phyloP scores from a whole-genome alignment of 1,140 invertebrate species.

The Octopus bimaculoides region DNA sequence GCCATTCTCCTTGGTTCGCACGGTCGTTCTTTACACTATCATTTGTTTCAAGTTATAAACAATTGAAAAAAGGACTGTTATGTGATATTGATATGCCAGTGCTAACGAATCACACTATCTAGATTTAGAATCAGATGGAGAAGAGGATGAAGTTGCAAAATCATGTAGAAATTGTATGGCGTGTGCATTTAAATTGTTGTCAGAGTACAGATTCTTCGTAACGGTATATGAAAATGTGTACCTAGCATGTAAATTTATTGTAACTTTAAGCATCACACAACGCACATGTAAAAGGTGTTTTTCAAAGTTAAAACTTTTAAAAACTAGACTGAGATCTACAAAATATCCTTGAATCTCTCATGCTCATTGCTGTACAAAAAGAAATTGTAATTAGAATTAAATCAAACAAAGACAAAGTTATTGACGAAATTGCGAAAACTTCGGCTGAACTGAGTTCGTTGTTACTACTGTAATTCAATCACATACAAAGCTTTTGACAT shows the following conservation, averaged over 20 bases:
- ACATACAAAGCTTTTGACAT: too few relatives aligned
- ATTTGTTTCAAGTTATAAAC: constrained; percentile 1
- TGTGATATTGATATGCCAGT: too few relatives aligned
- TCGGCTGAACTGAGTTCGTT: constrained; percentile 4
- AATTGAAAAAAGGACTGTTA: not conserved
- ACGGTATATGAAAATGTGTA: not conserved
- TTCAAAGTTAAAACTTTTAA: not conserved
- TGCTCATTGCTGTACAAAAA: not conserved
- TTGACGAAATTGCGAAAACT: not conserved
- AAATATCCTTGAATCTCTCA: not conserved
- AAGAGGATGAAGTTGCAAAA: not conserved
- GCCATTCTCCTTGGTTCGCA: too few relatives aligned
- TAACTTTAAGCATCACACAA: not conserved
- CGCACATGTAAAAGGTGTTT: constrained; percentile 3
- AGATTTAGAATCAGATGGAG: not conserved
- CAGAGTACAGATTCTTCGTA: not conserved
- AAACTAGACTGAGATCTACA: not conserved
- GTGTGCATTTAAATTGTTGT: constrained; percentile 3
- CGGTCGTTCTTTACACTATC: too few relatives aligned
- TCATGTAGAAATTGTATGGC: not conserved
- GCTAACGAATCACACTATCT: not conserved
- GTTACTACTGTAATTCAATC: not conserved
- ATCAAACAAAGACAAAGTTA: not conserved
- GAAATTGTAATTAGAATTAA: not conserved
- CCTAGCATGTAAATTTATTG: not conserved